Conservation (phyloP, 2,113 vertebrate species). For the Erpornis zantholeuca region DNA sequence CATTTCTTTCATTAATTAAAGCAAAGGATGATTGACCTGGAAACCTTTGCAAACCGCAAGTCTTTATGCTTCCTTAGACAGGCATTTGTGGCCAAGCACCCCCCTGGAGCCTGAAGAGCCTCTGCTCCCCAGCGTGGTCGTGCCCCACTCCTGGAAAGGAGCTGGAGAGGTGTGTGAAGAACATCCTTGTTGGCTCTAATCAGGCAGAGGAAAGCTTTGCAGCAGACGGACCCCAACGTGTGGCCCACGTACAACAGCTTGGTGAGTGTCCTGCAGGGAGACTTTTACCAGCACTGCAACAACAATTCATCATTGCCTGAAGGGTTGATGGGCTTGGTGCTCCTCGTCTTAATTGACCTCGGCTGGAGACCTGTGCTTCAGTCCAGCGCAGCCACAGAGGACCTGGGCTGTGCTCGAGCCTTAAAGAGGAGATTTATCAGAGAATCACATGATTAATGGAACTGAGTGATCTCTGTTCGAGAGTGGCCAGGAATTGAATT, state of each 20-base stretch:
- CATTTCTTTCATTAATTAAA: neutral
- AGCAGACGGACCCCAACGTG: conserved; percentile 61
- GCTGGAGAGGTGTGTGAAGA: neutral
- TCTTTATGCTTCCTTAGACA: neutral
- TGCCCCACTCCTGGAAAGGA: neutral
- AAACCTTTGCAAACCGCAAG: neutral
- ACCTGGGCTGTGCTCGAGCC: neutral
- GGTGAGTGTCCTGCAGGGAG: conserved; percentile 62
- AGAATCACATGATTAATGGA: conserved; percentile 48
- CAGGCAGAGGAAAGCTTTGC: conserved; percentile 23
- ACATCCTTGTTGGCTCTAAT: neutral
- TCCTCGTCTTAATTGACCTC: conserved; percentile 54
- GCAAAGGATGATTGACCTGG: neutral
- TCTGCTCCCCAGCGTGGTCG: fast-evolving
- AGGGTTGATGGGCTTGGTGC: conserved; percentile 42
- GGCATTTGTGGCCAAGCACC: neutral
- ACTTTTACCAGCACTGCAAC: conserved; percentile 56
- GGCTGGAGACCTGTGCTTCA: conserved; percentile 5
- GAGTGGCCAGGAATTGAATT: conserved; percentile 24
- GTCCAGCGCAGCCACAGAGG: conserved; percentile 23
- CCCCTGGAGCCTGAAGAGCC: neutral
- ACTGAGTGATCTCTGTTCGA: neutral
- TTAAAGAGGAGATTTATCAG: conserved; percentile 31
- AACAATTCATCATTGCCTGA: conserved; percentile 61
- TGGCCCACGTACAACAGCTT: conserved; percentile 64